Percentiles rank a stretch among this genome's conserved stretches.
Conservation (phyloP, 2,888 invertebrate species). For the Lissonota sp. region DNA sequence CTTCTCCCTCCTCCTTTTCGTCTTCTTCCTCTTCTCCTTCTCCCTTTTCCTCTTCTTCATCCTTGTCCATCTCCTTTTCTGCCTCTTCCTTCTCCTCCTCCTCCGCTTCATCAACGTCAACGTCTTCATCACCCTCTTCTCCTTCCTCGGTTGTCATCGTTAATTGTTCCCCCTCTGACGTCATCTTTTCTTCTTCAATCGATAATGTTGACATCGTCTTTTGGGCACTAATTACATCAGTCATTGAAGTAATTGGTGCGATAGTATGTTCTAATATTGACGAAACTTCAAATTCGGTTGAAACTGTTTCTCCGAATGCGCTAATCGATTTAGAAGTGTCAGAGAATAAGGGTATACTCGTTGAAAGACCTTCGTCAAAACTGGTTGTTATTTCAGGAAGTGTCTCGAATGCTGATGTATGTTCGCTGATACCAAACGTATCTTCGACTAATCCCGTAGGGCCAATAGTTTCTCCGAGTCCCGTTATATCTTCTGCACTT, state of each 20-base stretch:
- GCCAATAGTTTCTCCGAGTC: neutral
- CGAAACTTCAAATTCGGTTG: neutral
- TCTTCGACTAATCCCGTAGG: neutral
- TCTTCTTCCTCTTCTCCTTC: neutral
- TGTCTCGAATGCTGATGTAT: neutral
- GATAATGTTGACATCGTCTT: neutral
- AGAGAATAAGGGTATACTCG: neutral
- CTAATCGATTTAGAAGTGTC: neutral
- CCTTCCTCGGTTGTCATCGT: neutral
- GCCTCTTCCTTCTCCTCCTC: neutral
- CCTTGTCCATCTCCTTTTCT: neutral
- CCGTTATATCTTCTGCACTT: neutral
- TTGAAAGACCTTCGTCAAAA: neutral
- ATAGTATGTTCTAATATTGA: neutral
- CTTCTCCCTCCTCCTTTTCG: neutral
- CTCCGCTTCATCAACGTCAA: neutral
- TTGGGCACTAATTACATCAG: neutral
- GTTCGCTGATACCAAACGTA: conserved; percentile 2
- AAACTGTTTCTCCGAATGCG: neutral
- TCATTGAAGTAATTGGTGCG: neutral
- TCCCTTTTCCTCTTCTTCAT: neutral
- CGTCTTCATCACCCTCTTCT: neutral
- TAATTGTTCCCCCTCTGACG: too few relatives aligned
- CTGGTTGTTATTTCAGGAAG: conserved; percentile 4
- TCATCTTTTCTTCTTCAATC: neutral